Conservation (phyloP, 2,888 invertebrate species). For the Adelphocoris suturalis region DNA sequence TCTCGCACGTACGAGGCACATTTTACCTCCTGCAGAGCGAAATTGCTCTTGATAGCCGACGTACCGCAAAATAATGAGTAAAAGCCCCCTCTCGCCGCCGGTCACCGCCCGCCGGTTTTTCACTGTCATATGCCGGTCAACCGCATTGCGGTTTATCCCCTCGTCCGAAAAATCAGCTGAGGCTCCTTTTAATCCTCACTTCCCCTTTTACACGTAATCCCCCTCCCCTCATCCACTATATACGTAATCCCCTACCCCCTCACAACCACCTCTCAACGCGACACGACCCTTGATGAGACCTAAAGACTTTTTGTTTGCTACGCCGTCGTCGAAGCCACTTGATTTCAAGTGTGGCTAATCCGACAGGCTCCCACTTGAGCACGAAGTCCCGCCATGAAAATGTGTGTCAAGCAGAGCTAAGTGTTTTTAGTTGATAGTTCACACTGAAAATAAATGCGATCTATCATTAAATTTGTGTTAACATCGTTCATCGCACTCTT, state of each 20-base stretch:
- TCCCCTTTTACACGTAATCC: not conserved
- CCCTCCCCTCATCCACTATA: not conserved
- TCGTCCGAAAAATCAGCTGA: slow-evolving; percentile 26
- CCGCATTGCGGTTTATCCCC: slow-evolving; percentile 23
- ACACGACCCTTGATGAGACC: not conserved
- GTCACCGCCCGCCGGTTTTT: not conserved
- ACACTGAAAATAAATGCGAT: too few relatives aligned
- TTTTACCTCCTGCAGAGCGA: too few relatives aligned
- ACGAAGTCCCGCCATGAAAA: not conserved
- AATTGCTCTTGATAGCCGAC: too few relatives aligned
- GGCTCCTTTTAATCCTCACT: not conserved
- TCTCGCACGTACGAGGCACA: too few relatives aligned
- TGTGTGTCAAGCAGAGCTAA: not conserved
- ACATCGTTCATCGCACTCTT: too few relatives aligned
- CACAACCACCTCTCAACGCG: not conserved
- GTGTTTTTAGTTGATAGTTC: too few relatives aligned
- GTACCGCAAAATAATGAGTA: too few relatives aligned
- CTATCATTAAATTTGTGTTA: too few relatives aligned
- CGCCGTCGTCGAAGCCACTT: not conserved
- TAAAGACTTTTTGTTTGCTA: not conserved
- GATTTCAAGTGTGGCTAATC: not conserved
- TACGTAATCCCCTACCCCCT: not conserved
- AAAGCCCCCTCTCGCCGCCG: too few relatives aligned
- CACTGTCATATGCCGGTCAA: not conserved
- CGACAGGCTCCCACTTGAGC: not conserved